These are phyloP conservation scores for Pagrus major DNA, from an alignment of 2,113 vertebrate species.

Conservation along the genomic window DNA sequence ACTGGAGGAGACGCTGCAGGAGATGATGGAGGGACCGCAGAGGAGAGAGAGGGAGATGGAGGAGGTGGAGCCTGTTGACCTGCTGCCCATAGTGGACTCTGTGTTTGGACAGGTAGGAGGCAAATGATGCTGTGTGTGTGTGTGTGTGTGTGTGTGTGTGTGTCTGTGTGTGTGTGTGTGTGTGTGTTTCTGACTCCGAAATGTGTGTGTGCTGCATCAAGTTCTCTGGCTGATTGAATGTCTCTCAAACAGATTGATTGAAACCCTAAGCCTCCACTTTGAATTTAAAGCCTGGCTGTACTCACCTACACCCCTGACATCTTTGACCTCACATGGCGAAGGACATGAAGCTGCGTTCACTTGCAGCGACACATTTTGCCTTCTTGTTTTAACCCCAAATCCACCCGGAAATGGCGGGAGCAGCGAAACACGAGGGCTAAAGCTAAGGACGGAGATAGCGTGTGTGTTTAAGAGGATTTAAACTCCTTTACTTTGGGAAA, in stretches of 20 bases:
- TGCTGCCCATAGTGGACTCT: constrained; percentile 80
- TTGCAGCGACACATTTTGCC: not conserved
- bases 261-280: constrained; percentile 58
- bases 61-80: constrained; percentile 62
- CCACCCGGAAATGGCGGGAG: not conserved
- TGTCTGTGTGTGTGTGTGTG: not conserved
- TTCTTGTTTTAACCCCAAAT: constrained; percentile 21
- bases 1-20: constrained; percentile 65
- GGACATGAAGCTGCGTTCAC: constrained; percentile 9
- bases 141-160: not conserved
- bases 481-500: constrained; percentile 67
- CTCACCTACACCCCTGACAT: not conserved
- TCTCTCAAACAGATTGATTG: constrained; percentile 43
- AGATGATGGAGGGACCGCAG: constrained; percentile 69
- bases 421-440: not conserved
- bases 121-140: not conserved
- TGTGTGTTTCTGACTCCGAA: constrained; percentile 1
- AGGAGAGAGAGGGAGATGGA: constrained; percentile 57
- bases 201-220: constrained; percentile 41
- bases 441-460: constrained; percentile 42
- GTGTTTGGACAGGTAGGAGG: constrained; percentile 84
- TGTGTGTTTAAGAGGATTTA: constrained; percentile 60
- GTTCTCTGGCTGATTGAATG: constrained; percentile 66
- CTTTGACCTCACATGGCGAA: not conserved
- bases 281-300: constrained; percentile 48